Percentiles rank a stretch among this genome's conserved stretches.
Evolutionary conservation across 2,113 vertebrate genomes (phyloP).

Genomic region (Percopsis transmontana): DNA sequence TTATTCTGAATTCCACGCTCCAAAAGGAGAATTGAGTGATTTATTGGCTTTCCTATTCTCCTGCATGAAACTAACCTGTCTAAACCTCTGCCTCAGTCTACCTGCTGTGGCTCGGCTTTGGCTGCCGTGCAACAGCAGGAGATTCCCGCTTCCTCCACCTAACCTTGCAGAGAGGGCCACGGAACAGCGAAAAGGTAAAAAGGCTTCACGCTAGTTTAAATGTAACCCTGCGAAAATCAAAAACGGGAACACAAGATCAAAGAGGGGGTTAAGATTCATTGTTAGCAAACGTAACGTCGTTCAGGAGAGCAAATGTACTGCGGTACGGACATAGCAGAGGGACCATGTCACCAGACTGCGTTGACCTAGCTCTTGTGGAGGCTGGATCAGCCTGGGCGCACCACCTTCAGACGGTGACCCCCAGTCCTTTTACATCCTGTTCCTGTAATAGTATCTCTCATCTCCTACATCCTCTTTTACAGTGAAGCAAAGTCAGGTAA

Average conservation of each 20-base stretch:
- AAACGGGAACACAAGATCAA: constrained; percentile 7
- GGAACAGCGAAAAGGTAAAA: constrained; percentile 46
- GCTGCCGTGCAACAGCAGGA: constrained; percentile 45
- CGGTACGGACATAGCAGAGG: too few relatives aligned
- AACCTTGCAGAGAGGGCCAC: constrained; percentile 36
- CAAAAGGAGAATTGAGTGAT: constrained; percentile 66
- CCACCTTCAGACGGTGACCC: constrained; percentile 12
- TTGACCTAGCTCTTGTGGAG: constrained; percentile 43
- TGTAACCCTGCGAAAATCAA: constrained; percentile 24
- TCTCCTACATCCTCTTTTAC: constrained; percentile 34
- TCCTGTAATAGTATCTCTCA: constrained; percentile 48
- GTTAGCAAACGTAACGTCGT: constrained; percentile 42
- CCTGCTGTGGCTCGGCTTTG: constrained; percentile 33
- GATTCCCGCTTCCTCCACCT: constrained; percentile 54
- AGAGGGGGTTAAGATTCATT: constrained; percentile 31
- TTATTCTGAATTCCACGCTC: constrained; percentile 59
- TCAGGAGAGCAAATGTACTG: constrained; percentile 16
- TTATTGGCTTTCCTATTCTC: constrained; percentile 51
- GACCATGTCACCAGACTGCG: constrained; percentile 28
- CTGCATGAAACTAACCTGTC: constrained; percentile 26
- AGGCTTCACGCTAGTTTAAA: constrained; percentile 39
- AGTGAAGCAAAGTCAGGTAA: constrained; percentile 50
- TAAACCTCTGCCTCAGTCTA: constrained; percentile 4
- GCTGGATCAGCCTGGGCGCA: too few relatives aligned
- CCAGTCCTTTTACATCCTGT: constrained; percentile 50